Conservation (phyloP, 2,113 vertebrate species). For the Daboia siamensis region DNA sequence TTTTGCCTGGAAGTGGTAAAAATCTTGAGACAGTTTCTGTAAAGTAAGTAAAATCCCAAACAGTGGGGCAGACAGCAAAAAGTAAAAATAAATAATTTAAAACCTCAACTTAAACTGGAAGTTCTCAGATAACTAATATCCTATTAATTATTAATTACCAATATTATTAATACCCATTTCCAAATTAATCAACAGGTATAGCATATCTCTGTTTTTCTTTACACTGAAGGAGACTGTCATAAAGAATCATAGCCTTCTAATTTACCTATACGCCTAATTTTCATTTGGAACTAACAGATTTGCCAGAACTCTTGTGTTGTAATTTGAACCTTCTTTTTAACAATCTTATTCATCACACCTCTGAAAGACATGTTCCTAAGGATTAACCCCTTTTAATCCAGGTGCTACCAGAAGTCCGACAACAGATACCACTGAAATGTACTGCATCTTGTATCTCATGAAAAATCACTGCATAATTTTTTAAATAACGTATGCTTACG, state of each 20-base stretch:
- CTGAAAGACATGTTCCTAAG: background rate
- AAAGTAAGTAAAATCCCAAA: no score
- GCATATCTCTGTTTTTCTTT: background rate
- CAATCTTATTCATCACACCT: background rate
- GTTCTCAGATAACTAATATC: background rate
- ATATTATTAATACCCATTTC: background rate
- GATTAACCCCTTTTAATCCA: background rate
- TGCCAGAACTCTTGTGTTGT: background rate
- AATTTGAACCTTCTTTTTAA: background rate
- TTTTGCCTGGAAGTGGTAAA: background rate
- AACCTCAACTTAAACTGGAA: background rate
- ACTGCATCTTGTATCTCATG: constrained; percentile 10
- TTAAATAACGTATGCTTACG: background rate
- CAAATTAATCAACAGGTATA: background rate
- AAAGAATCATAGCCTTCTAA: background rate
- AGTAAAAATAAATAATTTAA: background rate
- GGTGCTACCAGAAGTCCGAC: background rate
- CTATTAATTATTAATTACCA: background rate
- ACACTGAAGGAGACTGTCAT: background rate
- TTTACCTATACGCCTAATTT: background rate
- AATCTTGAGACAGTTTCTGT: background rate
- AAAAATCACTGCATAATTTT: constrained; percentile 22
- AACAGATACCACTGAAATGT: background rate
- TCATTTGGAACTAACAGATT: background rate
- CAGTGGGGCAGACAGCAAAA: no score